Conservation (phyloP, 2,113 vertebrate species). For the Lepus timidus region DNA sequence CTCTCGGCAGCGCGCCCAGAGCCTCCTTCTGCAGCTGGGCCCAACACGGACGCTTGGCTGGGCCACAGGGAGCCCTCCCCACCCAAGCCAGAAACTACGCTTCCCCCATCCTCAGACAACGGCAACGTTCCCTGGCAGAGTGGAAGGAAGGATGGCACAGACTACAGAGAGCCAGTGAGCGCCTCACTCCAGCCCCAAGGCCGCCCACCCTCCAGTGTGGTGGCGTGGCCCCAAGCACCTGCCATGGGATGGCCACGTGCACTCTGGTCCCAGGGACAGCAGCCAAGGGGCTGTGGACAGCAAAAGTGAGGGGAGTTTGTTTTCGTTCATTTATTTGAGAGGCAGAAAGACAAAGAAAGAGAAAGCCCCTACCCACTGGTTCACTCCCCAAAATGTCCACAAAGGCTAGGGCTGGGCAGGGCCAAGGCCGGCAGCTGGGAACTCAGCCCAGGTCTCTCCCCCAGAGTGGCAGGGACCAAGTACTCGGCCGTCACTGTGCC, state of each 20-base stretch:
- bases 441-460: too few relatives aligned
- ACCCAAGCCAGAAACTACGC: not conserved
- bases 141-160: not conserved
- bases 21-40: not conserved
- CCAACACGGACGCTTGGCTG: not conserved
- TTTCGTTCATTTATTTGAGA: too few relatives aligned
- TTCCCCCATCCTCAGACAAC: not conserved
- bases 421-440: too few relatives aligned
- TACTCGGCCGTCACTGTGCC: too few relatives aligned
- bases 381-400: too few relatives aligned
- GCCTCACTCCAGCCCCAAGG: not conserved
- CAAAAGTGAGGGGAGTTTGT: not conserved
- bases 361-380: too few relatives aligned
- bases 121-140: not conserved
- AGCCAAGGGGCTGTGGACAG: too few relatives aligned
- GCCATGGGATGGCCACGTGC: not conserved
- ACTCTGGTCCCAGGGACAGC: not conserved
- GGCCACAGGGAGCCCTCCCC: not conserved
- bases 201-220: not conserved
- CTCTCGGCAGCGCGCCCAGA: not conserved
- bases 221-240: not conserved
- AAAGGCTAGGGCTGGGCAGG: too few relatives aligned
- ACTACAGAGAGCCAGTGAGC: not conserved
- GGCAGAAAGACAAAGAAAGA: too few relatives aligned
- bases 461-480: too few relatives aligned